A percentile compares a stretch with the other conserved stretches of the same genome.
phyloP scores from a whole-genome alignment of 2,113 vertebrate genomes.

The Nicator chloris region DNA sequence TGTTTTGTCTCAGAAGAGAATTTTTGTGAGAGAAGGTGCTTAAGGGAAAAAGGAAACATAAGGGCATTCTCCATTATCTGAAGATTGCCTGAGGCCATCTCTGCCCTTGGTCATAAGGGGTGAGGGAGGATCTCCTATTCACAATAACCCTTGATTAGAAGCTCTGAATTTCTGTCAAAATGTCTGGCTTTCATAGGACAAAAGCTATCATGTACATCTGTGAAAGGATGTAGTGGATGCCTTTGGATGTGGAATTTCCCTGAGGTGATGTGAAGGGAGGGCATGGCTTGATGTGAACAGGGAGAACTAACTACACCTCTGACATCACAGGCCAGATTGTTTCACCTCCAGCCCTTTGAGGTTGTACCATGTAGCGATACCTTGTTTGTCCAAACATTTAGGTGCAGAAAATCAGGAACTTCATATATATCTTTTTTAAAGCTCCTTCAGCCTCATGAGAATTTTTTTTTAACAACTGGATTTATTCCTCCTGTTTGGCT shows the following conservation, averaged over 20 bases:
- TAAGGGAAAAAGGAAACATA: neutral
- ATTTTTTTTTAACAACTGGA: neutral
- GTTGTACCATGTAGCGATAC: neutral
- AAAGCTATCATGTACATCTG: neutral
- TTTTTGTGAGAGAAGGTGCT: neutral
- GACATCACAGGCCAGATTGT: neutral
- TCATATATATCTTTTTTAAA: neutral
- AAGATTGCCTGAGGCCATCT: neutral
- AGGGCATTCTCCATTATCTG: neutral
- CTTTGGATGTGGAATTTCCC: neutral
- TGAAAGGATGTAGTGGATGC: neutral
- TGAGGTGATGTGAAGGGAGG: neutral
- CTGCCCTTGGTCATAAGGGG: neutral
- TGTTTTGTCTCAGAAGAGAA: neutral
- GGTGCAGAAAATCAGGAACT: neutral
- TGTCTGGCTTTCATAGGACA: neutral
- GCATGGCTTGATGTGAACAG: neutral
- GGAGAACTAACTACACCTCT: neutral
- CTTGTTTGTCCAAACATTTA: neutral
- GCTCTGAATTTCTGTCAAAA: neutral
- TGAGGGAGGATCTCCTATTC: neutral
- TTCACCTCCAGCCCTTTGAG: neutral
- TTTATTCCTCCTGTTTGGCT: neutral
- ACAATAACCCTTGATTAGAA: neutral
- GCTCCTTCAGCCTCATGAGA: neutral